Base-by-base conservation (phyloP, 1,140 invertebrate species). In the Drosophila fuyamai region DNA sequence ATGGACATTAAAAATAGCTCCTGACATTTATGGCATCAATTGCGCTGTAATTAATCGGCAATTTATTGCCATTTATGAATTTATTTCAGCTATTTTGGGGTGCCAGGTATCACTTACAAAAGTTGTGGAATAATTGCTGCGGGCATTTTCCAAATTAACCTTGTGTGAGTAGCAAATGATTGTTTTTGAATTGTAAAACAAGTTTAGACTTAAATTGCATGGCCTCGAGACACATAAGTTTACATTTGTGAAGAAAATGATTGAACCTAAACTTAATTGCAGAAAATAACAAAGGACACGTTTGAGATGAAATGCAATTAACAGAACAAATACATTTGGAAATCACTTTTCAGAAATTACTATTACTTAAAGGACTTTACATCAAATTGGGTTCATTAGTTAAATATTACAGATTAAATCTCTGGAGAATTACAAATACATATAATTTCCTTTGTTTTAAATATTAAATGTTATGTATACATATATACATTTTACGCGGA, bases 21-120 rank as follows among this genome's bases (percentile, higher is more conserved):
- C 12, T 55, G 60, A 53, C 59, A 51, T 51, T 61, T 53, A 61
- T 61, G 47, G 44, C 63, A 50, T 40, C 46, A 29, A 41, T 46
- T 38, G 13, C n/a, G 27, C 9, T 5, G 55, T 14, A 53, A 66
- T 66, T 65, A 53, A 53, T 44, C 32, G 1, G 60, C 36, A 68
- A 54, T 53, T 66, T 54, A 66, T 36, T 68, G 29, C 43, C 43
- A 65, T 66, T 68, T 44, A 66, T 68, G 65, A 50, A 53, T 44
- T 53, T 36, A 53, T 43, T 60, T 12, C 13, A 23, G 3, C 29
- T 9, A n/a, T 41, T 7, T 4, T 5, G 35, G 38, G 29, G 9
- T 10, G 40, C 6, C 12, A 10, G 61, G 32, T 38, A 61, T 66
- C 36, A 48, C 27, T 61, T 47, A 10, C 29, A 23, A 12, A 5